Evolutionary conservation across 1,140 invertebrate genomes (phyloP).

Genomic region (Telenomus remus): DNA sequence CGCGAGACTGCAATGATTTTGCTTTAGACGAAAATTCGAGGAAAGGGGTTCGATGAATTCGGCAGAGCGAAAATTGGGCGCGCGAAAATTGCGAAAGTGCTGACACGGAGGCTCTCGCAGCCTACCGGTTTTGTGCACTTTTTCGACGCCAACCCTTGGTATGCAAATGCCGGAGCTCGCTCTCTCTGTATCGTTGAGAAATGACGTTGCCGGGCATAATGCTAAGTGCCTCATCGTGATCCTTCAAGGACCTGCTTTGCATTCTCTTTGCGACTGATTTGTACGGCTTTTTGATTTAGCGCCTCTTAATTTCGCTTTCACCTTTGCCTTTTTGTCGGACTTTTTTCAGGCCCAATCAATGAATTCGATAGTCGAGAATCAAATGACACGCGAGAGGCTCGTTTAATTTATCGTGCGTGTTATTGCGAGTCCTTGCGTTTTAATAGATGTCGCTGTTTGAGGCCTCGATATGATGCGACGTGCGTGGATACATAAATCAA

Average conservation of each 20-base stretch:
- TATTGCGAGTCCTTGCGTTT: too few species aligned
- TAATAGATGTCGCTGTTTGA: too few species aligned
- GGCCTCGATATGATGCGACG: too few species aligned
- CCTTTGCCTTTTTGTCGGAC: conserved; percentile 32
- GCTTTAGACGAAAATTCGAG: too few species aligned
- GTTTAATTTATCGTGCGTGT: conserved; percentile 2
- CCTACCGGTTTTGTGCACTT: conserved; percentile 43
- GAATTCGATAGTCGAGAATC: conserved; percentile 38
- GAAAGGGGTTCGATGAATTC: too few species aligned
- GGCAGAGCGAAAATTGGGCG: too few species aligned
- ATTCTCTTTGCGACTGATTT: conserved; percentile 50
- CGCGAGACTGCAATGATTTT: too few species aligned
- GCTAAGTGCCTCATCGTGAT: conserved; percentile 46
- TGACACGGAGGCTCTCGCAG: conserved; percentile 34
- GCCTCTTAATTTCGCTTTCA: conserved; percentile 17
- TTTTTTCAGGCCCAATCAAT: conserved; percentile 49
- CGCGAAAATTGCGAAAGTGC: conserved; percentile 17
- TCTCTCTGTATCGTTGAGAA: conserved; percentile 15
- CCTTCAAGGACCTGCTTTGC: conserved; percentile 52
- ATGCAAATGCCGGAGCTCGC: conserved; percentile 29
- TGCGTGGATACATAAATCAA: too few species aligned
- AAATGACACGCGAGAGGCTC: not conserved
- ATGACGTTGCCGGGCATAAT: conserved; percentile 36
- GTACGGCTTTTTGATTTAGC: conserved; percentile 37
- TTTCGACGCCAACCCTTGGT: conserved; percentile 18